Evolutionary conservation across 2,888 invertebrate genomes (phyloP), one percentile per base, ranked within the genome.

Genomic region (Venusia cambrica): DNA sequence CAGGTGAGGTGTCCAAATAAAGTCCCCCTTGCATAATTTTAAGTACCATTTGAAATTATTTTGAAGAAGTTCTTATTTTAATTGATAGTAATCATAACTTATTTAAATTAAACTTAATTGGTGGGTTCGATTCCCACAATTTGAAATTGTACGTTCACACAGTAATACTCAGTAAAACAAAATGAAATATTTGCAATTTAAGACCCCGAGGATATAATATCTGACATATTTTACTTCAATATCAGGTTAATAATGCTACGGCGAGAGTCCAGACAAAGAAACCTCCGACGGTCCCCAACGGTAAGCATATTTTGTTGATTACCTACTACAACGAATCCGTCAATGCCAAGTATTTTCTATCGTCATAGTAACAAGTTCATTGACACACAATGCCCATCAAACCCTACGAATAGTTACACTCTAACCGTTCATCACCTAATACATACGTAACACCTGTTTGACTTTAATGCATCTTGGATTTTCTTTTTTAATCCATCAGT

Each of bases 181-280:
- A 67, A 68, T 49, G 68, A 70, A 64, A 10, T 5, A 7, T 26
- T 29, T 57, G 38, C 26, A 33, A 20, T 45, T 15, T 51, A 35
- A 35, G 22, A 30, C 30, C 16, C 36, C 39, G 34, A 48, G 52
- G 34, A 47, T 44, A 43, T 47, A 74, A 61, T 52, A 57, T 72
- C 62, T 81, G 63, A 80, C 57, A 59, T 64, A 52, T 54, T 72
- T 80, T 73, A 68, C 66, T 79, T 70, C 64, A 62, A 59, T 73
- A 87, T 76, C 91, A 97, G 98, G 98, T 99, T 83, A 99, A 99
- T 92, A 99, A 99, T 90, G 99, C 99, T 63, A 99, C 99, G 67
- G 99, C 99, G 70, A 92, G 99, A 90, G 98, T 99, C 85, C 98
- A 99, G 92, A 98, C 98, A 75, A 98, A 97, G 93, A 99, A 99